Percentiles rank a stretch among this genome's conserved stretches.
phyloP scores from a whole-genome alignment of 2,888 invertebrate genomes.

The Drosophila birchii region DNA sequence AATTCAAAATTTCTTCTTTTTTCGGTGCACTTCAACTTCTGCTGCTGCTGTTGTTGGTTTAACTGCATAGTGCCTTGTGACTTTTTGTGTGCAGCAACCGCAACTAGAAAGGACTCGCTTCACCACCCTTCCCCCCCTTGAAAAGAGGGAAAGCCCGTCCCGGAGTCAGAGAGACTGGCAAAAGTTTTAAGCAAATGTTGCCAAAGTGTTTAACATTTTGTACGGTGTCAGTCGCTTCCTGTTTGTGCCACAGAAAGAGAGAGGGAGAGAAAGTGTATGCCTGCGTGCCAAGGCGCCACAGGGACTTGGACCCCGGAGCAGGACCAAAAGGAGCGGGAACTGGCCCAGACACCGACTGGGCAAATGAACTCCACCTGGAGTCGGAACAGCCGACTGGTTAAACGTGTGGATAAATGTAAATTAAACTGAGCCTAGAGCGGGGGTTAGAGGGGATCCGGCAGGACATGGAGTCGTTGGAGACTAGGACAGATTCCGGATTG shows the following conservation, averaged over 20 bases:
- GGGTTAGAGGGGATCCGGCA: slow-evolving; percentile 13
- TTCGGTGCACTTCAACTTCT: slow-evolving; percentile 34
- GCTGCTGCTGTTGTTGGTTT: slow-evolving; percentile 46
- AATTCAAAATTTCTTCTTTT: slow-evolving; percentile 10
- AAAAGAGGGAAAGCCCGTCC: slow-evolving; percentile 1
- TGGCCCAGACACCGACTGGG: slow-evolving; percentile 27
- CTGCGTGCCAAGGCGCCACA: slow-evolving; percentile 60
- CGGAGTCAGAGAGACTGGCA: slow-evolving; percentile 41
- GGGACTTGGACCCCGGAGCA: slow-evolving; percentile 47
- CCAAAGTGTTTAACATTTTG: slow-evolving; percentile 84
- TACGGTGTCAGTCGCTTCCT: slow-evolving; percentile 83
- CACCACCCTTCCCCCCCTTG: neutral
- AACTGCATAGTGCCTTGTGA: slow-evolving; percentile 74
- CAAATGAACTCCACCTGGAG: slow-evolving; percentile 71
- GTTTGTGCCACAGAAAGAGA: slow-evolving; percentile 19
- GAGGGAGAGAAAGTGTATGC: slow-evolving; percentile 10
- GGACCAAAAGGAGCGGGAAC: slow-evolving; percentile 9
- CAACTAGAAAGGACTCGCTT: slow-evolving; percentile 71
- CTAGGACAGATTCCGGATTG: slow-evolving; percentile 40
- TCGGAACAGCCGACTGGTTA: slow-evolving; percentile 47
- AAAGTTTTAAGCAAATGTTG: slow-evolving; percentile 79
- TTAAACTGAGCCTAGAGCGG: slow-evolving; percentile 78
- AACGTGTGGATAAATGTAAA: slow-evolving; percentile 82
- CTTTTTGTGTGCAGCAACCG: slow-evolving; percentile 76
- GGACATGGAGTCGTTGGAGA: slow-evolving; percentile 17